Base-by-base conservation (phyloP, 2,797 vertebrate genomes). In the Pampus argenteus region DNA sequence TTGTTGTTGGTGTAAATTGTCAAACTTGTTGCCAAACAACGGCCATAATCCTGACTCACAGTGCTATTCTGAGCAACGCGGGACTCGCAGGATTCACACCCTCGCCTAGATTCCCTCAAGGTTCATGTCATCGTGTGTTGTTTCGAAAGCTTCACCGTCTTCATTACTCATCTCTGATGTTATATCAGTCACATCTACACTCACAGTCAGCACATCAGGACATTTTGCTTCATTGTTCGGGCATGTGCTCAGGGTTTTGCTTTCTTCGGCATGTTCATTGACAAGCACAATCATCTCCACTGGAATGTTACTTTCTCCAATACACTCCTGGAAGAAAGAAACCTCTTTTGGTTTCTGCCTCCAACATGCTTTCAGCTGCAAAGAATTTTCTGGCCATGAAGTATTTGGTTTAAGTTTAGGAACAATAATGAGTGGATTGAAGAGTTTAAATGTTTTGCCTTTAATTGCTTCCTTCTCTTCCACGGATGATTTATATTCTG, bases 281-380 rank as follows among this genome's bases (percentile, higher is more conserved):
- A 66, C 72, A 58, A 81, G 71, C n/a, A 82, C 38, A 22, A 66
- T 78, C 10, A 70, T 77, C 29, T 78, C 73, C 61, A 79, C 79
- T 4, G 72, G 28, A 5, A 71, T 58, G 20, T 72, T 48, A 2
- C 28, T 57, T n/a, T n/a, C 61, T 65, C 71, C 68, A 22, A 77
- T 65, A 13, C 14, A 36, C 66, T 82, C 60, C 38, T 74, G 65
- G 52, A 76, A 78, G 47, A 81, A 76, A 25, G 56, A 79, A 22
- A 60, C 52, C 55, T 83, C 67, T 56, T 86, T 92, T 61, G 86
- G 85, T 84, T 81, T 86, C 55, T 83, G 66, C 72, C 90, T 92
- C 54, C 93, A 92, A 77, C 95, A 90, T 22, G 75, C 70, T 36
- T 92, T 61, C 2, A 94, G 93, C 86, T 81, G 90, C 45, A 36